These are phyloP conservation scores for Microcaecilia unicolor DNA, from an alignment of 2,797 vertebrate genomes.

Conservation along the genomic window DNA sequence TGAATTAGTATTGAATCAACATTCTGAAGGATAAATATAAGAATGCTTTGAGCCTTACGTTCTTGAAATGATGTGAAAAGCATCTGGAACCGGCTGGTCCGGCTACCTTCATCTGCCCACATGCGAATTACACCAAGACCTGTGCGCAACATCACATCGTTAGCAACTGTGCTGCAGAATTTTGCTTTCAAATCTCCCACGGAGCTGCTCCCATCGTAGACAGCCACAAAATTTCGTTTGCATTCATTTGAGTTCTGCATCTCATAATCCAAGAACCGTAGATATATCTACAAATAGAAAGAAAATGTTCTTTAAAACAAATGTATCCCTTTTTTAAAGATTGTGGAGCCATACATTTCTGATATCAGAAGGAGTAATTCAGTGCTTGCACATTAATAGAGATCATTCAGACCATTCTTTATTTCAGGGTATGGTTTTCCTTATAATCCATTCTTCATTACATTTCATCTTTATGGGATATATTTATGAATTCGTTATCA, in stretches of 20 bases:
- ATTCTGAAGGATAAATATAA: background rate
- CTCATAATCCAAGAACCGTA: conserved; percentile 94
- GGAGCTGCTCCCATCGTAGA: conserved; percentile 91
- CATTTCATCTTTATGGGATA: too few species aligned
- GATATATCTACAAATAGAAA: conserved; percentile 75
- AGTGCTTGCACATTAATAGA: too few species aligned
- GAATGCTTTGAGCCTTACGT: conserved; percentile 65
- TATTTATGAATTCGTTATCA: too few species aligned
- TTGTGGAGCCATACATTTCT: too few species aligned
- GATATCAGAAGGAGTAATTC: too few species aligned
- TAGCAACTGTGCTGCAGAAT: conserved; percentile 96
- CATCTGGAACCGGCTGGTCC: conserved; percentile 89
- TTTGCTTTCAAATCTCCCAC: conserved; percentile 95
- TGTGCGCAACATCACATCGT: conserved; percentile 89
- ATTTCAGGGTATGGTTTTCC: too few species aligned
- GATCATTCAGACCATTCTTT: too few species aligned
- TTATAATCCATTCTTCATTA: too few species aligned
- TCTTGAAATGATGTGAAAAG: conserved; percentile 98
- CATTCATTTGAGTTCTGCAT: conserved; percentile 98
- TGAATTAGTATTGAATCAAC: too few species aligned
- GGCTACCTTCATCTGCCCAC: conserved; percentile 95
- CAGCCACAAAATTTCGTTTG: conserved; percentile 95
- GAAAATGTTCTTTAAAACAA: conserved; percentile 8
- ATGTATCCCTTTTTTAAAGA: too few species aligned
- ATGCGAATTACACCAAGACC: conserved; percentile 89